A percentile compares a stretch with the other conserved stretches of the same genome.
Evolutionary conservation across 2,797 vertebrate species (phyloP).

Genomic region (Peromyscus melanophrys): DNA sequence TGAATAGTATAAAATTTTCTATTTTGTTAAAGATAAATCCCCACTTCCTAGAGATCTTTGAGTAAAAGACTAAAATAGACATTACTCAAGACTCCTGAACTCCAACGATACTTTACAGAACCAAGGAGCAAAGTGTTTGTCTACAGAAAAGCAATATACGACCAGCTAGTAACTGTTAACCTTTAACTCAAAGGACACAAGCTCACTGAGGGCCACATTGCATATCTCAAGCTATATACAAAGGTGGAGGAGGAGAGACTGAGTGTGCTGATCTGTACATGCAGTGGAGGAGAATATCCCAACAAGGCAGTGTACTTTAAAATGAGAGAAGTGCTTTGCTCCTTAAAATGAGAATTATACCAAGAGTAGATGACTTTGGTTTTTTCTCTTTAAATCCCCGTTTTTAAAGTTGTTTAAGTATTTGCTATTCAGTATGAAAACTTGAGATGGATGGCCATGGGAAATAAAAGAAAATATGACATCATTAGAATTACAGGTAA

Average conservation of each 20-base stretch:
- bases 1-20: constrained; percentile 33
- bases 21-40: constrained; percentile 37
- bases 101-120: constrained; percentile 38
- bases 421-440: constrained; percentile 45
- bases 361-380: not conserved
- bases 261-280: not conserved
- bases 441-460: constrained; percentile 77
- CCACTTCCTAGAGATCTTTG: constrained; percentile 1
- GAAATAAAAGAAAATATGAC: constrained; percentile 71
- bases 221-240: not conserved
- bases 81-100: not conserved
- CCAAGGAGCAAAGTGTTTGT: not conserved
- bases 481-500: constrained; percentile 82
- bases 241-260: not conserved
- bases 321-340: constrained; percentile 16
- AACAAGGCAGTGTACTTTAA: not conserved
- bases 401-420: constrained; percentile 35
- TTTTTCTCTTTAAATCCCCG: not conserved
- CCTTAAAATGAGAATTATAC: constrained; percentile 46
- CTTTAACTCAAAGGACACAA: constrained; percentile 47
- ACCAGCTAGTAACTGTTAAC: not conserved
- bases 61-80: constrained; percentile 59
- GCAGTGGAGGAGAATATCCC: not conserved
- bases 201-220: not conserved
- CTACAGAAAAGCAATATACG: constrained; percentile 34